Base-by-base conservation (phyloP, 1,140 invertebrate species). In the Pseudomyrmex concolor region DNA sequence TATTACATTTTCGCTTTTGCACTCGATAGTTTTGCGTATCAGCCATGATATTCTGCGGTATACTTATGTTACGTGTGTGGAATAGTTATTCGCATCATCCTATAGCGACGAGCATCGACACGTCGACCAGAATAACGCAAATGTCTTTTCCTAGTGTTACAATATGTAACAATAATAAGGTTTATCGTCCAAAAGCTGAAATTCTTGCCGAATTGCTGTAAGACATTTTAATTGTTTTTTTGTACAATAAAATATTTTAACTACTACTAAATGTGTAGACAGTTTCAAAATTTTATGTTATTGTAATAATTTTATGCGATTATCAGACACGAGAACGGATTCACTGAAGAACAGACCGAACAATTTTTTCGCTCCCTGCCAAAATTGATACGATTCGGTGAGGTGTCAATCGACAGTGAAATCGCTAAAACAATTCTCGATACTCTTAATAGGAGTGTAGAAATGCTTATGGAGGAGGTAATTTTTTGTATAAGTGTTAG, bases 101-200 rank as follows among this genome's bases (percentile, higher is more conserved):
- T 1, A 93, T 91, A 12, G 85, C 91, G 2, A 92, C 91, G 1
- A 89, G 86, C 1, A 87, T 93, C 50, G 90, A 92, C 25, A 86
- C 88, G 0, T 90, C 89, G 5, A 91, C 90, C 77, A 89, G 91
- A 8, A 91, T 93, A 73, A 90, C 84, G 78, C 83, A 84, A 22
- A 51, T 93, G 8, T 43, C 80, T 7, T 93, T 93, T 84, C 92
- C 92, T 0, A 89, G 80, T 8, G 88, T 93, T 17, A 90, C 92
- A 1, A 90, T 93, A 80, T 93, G 92, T 62, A 93, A 92, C 59
- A 89, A 91, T 17, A 93, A 92, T 22, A 93, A 92, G 78, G 86
- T 93, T n/a, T 92, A 92, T 34, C 83, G 84, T 25, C 87, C 90
- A 0, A 67, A 86, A 0, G 88, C 88, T 17, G 67, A 89, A 0